Evolutionary conservation across 2,113 vertebrate species (phyloP).

Genomic region (Malurus melanocephalus): DNA sequence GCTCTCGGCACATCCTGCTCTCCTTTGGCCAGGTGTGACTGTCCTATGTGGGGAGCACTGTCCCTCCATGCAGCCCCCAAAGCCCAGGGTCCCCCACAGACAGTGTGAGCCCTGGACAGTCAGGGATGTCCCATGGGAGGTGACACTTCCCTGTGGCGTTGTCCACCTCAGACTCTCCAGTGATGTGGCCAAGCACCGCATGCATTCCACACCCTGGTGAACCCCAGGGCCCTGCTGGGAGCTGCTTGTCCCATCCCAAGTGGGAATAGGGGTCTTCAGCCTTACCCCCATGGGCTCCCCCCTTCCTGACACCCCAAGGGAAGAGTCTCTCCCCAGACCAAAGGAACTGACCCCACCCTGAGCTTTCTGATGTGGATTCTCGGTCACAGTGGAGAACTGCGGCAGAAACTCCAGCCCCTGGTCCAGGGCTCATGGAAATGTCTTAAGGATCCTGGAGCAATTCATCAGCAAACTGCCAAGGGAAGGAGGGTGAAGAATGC

Average conservation of each 20-base stretch:
- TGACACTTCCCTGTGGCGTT: background rate
- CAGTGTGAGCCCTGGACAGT: background rate
- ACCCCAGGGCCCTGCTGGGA: background rate
- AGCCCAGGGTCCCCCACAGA: background rate
- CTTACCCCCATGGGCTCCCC: too few relatives aligned
- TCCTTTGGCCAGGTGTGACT: accelerated
- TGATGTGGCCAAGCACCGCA: background rate
- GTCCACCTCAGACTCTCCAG: background rate
- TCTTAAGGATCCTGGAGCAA: accelerated
- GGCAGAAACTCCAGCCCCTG: background rate
- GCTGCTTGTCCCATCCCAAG: background rate
- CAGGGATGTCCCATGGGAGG: background rate
- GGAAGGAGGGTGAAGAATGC: background rate
- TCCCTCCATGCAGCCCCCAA: background rate
- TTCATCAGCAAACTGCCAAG: background rate
- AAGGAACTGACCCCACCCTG: background rate
- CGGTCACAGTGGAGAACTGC: background rate
- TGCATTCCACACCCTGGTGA: background rate
- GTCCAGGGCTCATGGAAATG: background rate
- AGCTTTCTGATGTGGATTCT: background rate
- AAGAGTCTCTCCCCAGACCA: background rate
- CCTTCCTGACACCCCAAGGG: background rate
- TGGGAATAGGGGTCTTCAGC: background rate
- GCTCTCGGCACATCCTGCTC: accelerated
- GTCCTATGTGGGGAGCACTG: accelerated